A percentile compares a stretch with the other conserved stretches of the same genome.
phyloP scores from a whole-genome alignment of 2,797 vertebrate genomes.

The Chaetodon trifasciatus region DNA sequence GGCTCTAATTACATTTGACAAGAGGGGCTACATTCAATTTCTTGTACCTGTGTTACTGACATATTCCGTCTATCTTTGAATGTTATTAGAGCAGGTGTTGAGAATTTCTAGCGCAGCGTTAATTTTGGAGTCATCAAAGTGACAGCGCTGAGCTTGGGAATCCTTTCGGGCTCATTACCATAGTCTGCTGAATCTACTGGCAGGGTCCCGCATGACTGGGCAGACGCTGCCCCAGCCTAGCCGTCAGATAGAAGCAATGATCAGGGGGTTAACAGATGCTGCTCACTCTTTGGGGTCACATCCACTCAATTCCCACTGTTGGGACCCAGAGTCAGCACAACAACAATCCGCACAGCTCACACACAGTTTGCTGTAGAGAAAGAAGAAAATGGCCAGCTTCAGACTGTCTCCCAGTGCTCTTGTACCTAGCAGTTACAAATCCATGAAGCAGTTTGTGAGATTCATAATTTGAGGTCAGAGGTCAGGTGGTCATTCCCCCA shows the following conservation, averaged over 20 bases:
- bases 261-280: constrained; percentile 80
- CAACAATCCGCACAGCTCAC: constrained; percentile 15
- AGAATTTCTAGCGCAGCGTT: constrained; percentile 73
- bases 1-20: constrained; percentile 78
- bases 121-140: constrained; percentile 81
- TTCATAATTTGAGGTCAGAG: constrained; percentile 65
- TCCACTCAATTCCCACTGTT: constrained; percentile 66
- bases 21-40: constrained; percentile 73
- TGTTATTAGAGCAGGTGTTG: constrained; percentile 78
- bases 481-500: constrained; percentile 35
- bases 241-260: constrained; percentile 76
- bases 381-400: constrained; percentile 27
- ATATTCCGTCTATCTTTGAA: constrained; percentile 68
- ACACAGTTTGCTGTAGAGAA: constrained; percentile 29
- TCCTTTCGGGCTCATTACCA: constrained; percentile 80
- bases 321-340: constrained; percentile 45
- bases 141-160: constrained; percentile 77
- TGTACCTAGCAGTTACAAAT: constrained; percentile 40
- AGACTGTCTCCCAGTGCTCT: constrained; percentile 14
- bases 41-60: constrained; percentile 69
- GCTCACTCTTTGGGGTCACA: constrained; percentile 73
- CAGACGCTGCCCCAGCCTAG: constrained; percentile 61
- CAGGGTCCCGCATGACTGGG: constrained; percentile 72
- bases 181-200: constrained; percentile 80
- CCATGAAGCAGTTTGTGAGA: constrained; percentile 54